phyloP scores from a whole-genome alignment of 1,140 invertebrate species.

The Hesperophylax magnus region DNA sequence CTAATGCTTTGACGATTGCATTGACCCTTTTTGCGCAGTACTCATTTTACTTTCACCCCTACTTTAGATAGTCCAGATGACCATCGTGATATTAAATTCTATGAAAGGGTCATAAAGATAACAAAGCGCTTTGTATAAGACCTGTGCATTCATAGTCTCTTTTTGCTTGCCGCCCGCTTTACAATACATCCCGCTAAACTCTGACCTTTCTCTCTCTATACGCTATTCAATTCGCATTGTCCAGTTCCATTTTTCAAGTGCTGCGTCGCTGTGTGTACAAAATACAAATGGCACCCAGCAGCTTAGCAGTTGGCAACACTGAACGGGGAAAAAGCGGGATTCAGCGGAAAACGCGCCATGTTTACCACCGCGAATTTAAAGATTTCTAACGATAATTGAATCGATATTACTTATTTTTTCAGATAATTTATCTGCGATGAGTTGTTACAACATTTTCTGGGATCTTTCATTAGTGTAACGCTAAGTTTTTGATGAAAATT shows the following conservation, averaged over 20 bases:
- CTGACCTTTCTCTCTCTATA: not conserved
- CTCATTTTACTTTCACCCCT: no score
- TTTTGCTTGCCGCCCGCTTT: not conserved
- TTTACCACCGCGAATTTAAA: no score
- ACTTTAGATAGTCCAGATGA: no score
- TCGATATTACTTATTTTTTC: no score
- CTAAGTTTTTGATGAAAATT: no score
- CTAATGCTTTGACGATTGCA: not conserved
- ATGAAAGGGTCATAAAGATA: not conserved
- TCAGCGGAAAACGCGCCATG: not conserved
- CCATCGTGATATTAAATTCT: no score
- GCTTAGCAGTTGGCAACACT: not conserved
- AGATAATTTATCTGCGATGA: no score
- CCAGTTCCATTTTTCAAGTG: not conserved
- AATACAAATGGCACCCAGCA: not conserved
- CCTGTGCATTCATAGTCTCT: not conserved
- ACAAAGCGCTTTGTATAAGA: not conserved
- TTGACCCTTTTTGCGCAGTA: no score
- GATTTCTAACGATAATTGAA: no score
- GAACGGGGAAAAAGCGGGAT: conserved; percentile 18
- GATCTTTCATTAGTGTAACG: no score
- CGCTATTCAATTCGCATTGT: not conserved
- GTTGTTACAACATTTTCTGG: no score
- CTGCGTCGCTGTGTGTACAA: not conserved
- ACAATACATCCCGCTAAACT: not conserved